A percentile compares a stretch with the other conserved stretches of the same genome.
Conservation (phyloP, 2,113 vertebrate species). For the Phoxinus phoxinus region DNA sequence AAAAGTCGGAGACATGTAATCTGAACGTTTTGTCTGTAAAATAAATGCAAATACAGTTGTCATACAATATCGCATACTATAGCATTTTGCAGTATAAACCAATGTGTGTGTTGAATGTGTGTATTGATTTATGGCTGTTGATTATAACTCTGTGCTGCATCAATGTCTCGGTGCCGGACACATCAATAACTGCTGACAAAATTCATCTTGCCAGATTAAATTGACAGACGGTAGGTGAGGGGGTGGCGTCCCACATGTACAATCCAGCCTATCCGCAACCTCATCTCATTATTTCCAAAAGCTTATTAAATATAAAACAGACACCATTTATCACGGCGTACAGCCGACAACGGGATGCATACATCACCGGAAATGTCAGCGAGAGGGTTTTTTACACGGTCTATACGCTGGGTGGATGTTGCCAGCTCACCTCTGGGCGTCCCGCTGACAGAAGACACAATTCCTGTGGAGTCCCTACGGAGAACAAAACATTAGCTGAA, state of each 20-base stretch:
- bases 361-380: slow-evolving; percentile 3
- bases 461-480: not conserved
- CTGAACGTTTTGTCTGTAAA: not conserved
- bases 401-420: not conserved
- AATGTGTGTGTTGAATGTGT: not conserved
- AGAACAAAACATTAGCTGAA: not conserved
- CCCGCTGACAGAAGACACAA: not conserved
- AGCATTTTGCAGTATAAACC: not conserved
- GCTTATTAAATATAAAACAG: slow-evolving; percentile 41
- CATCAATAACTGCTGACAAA: slow-evolving; percentile 32
- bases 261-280: slow-evolving; percentile 17
- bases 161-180: slow-evolving; percentile 5
- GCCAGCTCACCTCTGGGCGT: not conserved
- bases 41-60: not conserved
- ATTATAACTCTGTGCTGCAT: not conserved
- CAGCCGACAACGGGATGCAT: slow-evolving; percentile 13
- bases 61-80: not conserved
- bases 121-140: slow-evolving; percentile 17
- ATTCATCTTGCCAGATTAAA: slow-evolving; percentile 40
- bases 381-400: slow-evolving; percentile 9
- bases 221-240: slow-evolving; percentile 5
- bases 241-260: not conserved
- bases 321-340: slow-evolving; percentile 11
- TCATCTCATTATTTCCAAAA: slow-evolving; percentile 38
- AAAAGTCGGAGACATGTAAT: not conserved